Percentiles rank a stretch among this genome's conserved stretches.
phyloP scores from a whole-genome alignment of 2,888 invertebrate species.

The Calephelis perditalis region DNA sequence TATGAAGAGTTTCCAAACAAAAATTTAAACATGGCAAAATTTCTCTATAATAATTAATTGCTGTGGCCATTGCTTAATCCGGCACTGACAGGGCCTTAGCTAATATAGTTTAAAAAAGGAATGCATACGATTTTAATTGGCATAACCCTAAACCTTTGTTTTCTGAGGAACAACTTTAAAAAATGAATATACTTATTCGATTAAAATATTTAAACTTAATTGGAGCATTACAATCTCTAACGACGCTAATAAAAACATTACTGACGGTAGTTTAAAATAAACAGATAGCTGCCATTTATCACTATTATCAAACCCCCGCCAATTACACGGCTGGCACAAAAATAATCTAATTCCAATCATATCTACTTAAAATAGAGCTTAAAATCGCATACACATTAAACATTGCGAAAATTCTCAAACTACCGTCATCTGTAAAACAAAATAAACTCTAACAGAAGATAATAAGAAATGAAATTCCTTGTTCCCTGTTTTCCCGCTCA shows the following conservation, averaged over 20 bases:
- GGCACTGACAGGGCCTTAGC: too few species aligned
- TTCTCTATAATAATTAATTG: too few species aligned
- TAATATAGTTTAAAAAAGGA: too few species aligned
- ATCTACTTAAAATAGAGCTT: constrained; percentile 3
- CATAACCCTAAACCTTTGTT: too few species aligned
- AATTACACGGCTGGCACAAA: constrained; percentile 41
- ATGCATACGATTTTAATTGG: too few species aligned
- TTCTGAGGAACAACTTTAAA: too few species aligned
- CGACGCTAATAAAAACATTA: constrained; percentile 49
- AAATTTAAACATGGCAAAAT: too few species aligned
- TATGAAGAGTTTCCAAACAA: too few species aligned
- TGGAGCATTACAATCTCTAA: constrained; percentile 26
- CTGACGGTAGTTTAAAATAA: constrained; percentile 34
- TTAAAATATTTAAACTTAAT: constrained; percentile 11
- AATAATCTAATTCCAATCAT: constrained; percentile 15
- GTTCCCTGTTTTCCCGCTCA: constrained; percentile 1
- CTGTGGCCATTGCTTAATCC: too few species aligned
- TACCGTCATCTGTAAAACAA: not conserved
- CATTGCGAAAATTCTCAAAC: constrained; percentile 20
- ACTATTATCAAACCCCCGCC: constrained; percentile 56
- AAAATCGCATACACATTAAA: constrained; percentile 16
- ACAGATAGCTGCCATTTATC: constrained; percentile 45
- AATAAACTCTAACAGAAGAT: not conserved
- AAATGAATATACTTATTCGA: not conserved
- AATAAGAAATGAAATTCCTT: constrained; percentile 17